Conservation (phyloP, 2,888 invertebrate genomes). For the Pterobdella sp. region DNA sequence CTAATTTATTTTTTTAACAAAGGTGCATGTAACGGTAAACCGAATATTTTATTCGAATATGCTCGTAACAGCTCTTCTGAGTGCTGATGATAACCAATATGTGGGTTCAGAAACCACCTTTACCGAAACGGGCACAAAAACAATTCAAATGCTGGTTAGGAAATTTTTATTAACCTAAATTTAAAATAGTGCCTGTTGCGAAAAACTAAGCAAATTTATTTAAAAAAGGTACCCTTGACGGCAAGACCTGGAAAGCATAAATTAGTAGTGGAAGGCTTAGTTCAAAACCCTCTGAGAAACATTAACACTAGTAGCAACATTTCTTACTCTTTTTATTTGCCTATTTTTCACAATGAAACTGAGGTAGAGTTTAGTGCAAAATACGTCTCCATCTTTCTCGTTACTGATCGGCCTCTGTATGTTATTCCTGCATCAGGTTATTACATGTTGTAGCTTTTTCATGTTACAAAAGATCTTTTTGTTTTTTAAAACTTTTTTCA, state of each 20-base stretch:
- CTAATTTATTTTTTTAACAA: not conserved
- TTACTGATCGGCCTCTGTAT: constrained; percentile 87
- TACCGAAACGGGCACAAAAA: constrained; percentile 34
- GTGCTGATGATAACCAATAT: constrained; percentile 73
- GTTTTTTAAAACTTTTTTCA: no score
- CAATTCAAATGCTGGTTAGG: constrained; percentile 34
- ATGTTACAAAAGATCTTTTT: no score
- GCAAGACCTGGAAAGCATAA: constrained; percentile 75
- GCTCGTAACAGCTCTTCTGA: constrained; percentile 76
- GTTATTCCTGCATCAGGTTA: constrained; percentile 71
- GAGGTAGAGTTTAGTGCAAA: constrained; percentile 75
- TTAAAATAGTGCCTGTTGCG: not conserved
- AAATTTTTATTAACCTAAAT: not conserved
- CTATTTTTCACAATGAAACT: constrained; percentile 81
- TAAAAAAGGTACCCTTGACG: constrained; percentile 66
- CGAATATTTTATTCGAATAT: constrained; percentile 67
- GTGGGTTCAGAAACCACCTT: constrained; percentile 56
- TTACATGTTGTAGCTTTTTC: no score
- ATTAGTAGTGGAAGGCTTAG: constrained; percentile 70
- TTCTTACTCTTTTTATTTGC: constrained; percentile 41
- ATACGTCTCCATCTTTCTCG: constrained; percentile 89
- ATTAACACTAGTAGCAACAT: constrained; percentile 24
- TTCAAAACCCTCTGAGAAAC: constrained; percentile 43
- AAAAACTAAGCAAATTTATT: not conserved
- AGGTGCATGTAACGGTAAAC: constrained; percentile 72